Percentiles rank a stretch among this genome's conserved stretches.
These are phyloP conservation scores for Scolopax mira DNA, from an alignment of 2,113 vertebrate genomes.

Conservation along the genomic window DNA sequence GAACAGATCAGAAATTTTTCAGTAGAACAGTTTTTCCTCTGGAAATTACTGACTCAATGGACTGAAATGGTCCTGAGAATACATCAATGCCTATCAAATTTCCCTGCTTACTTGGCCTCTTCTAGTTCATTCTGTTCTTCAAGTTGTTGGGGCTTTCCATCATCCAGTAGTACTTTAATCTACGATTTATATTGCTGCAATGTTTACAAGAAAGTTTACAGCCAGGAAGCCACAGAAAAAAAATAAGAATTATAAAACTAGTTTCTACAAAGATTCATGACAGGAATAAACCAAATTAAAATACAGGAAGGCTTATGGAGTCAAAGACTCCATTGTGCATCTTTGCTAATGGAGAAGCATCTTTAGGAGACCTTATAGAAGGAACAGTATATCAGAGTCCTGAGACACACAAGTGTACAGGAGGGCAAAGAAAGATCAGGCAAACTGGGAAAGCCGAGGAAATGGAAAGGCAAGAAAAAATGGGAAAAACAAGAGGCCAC, in stretches of 20 bases:
- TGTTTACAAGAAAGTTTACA: not conserved
- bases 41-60: not conserved
- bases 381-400: not conserved
- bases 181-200: not conserved
- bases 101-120: not conserved
- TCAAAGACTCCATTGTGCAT: not conserved
- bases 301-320: not conserved
- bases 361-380: not conserved
- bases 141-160: not conserved
- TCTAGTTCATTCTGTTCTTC: not conserved
- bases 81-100: not conserved
- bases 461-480: not conserved
- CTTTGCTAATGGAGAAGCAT: not conserved
- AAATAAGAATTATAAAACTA: not conserved
- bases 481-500: not conserved
- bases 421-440: not conserved
- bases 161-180: not conserved
- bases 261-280: not conserved
- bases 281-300: not conserved
- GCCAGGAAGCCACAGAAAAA: not conserved
- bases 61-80: not conserved
- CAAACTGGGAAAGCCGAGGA: not conserved
- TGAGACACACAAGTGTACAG: fast-evolving
- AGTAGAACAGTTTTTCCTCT: constrained; percentile 34
- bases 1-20: constrained; percentile 27